These are phyloP conservation scores for Andrena chrysosceles DNA, from an alignment of 2,888 invertebrate genomes.

Conservation along the genomic window DNA sequence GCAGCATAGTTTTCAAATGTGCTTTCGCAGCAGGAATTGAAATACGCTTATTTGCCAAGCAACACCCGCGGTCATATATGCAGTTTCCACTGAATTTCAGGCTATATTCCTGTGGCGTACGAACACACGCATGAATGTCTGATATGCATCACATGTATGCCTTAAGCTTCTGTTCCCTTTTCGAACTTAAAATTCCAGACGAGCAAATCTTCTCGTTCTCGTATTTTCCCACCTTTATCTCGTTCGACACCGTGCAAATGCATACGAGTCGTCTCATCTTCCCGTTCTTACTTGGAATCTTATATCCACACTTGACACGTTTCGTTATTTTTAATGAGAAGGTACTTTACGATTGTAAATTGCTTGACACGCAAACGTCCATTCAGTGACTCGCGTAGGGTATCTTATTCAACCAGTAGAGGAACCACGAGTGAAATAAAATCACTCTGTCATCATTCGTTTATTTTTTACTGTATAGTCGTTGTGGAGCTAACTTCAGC, in stretches of 20 bases:
- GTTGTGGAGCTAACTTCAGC: no score
- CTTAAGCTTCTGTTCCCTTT: slow-evolving; percentile 9
- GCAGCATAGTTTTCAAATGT: slow-evolving; percentile 57
- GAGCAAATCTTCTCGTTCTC: neutral
- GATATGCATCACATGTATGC: neutral
- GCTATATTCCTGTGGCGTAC: slow-evolving; percentile 15
- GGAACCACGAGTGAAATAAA: no score
- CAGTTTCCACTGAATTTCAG: slow-evolving; percentile 38
- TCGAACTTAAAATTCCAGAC: neutral
- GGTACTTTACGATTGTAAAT: neutral
- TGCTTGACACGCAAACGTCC: neutral
- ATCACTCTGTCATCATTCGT: no score
- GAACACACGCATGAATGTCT: slow-evolving; percentile 5
- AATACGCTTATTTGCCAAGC: slow-evolving; percentile 48
- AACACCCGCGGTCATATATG: slow-evolving; percentile 26
- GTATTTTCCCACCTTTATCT: neutral
- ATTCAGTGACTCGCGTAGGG: neutral
- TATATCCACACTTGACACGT: slow-evolving; percentile 1
- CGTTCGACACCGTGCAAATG: neutral
- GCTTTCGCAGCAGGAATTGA: slow-evolving; percentile 60
- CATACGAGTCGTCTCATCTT: neutral
- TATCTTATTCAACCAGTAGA: neutral
- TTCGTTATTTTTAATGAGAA: slow-evolving; percentile 30
- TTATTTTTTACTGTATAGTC: no score
- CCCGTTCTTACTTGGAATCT: neutral